These are phyloP conservation scores for Brenthis daphne DNA, from an alignment of 2,888 invertebrate species.

Conservation along the genomic window DNA sequence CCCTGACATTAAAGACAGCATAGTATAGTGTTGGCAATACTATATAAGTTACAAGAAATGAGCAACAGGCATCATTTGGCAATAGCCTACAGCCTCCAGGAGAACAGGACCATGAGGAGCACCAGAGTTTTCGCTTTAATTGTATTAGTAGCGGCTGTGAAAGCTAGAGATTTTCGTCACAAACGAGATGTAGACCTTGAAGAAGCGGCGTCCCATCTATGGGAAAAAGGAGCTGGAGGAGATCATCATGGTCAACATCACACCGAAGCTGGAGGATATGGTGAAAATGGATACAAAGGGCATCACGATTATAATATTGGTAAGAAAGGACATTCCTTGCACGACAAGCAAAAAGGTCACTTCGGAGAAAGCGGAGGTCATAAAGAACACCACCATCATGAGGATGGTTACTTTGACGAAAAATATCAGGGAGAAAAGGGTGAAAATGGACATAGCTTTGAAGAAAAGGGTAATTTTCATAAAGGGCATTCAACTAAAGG, in stretches of 20 bases:
- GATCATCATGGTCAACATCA: slow-evolving; percentile 84
- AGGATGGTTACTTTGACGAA: slow-evolving; percentile 85
- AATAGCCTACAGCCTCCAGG: slow-evolving; percentile 64
- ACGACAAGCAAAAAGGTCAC: slow-evolving; percentile 83
- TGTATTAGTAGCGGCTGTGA: slow-evolving; percentile 66
- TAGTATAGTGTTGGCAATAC: slow-evolving; percentile 71
- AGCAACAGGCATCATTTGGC: slow-evolving; percentile 74
- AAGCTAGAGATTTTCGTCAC: slow-evolving; percentile 75
- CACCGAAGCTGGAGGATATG: slow-evolving; percentile 84
- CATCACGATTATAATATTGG: slow-evolving; percentile 85
- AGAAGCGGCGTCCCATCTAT: slow-evolving; percentile 73
- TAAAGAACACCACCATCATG: slow-evolving; percentile 84
- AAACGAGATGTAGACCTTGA: slow-evolving; percentile 75
- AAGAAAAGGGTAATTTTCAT: slow-evolving; percentile 86
- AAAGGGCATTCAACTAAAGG: slow-evolving; percentile 93
- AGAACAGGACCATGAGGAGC: slow-evolving; percentile 64
- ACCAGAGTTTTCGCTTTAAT: slow-evolving; percentile 63
- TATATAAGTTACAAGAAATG: slow-evolving; percentile 75
- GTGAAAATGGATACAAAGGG: slow-evolving; percentile 86
- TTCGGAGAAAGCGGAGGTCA: slow-evolving; percentile 84
- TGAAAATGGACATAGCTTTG: slow-evolving; percentile 81
- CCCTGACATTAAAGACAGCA: slow-evolving; percentile 75
- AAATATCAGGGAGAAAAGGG: slow-evolving; percentile 85
- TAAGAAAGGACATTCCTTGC: slow-evolving; percentile 87
- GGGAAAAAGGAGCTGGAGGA: slow-evolving; percentile 83